Base-by-base conservation (phyloP, 2,797 vertebrate genomes). In the Channa striata region DNA sequence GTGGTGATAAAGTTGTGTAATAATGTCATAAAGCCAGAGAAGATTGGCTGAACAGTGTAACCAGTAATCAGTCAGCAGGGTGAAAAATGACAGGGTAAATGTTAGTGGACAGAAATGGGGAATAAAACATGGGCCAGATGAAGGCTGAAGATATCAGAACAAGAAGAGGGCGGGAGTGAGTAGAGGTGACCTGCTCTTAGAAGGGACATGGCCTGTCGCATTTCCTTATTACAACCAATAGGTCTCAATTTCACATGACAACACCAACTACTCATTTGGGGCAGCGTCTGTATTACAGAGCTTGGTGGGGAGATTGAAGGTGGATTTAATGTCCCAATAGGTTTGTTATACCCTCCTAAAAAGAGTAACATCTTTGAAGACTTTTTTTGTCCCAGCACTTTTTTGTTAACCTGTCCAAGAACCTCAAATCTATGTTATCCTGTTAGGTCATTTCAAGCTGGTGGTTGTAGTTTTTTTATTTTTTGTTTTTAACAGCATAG, bases 141-240 rank as follows among this genome's bases (percentile, higher is more conserved):
- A 77, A 79, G 72, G 75, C 74, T 76, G 83, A 87, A 68, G 58
- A 53, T 80, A 80, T 51, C 57, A 57, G 72, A 66, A 58, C 57
- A 67, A 70, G 67, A 69, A 76, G 62, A 80, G 82, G 86, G 71
- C 16, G 59, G 82, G 67, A 75, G 16, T 8, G 49, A 68, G 77
- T 77, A 83, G 73, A 86, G 85, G 83, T 90, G 84, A 90, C 85
- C 87, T 75, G 72, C 73, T 83, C 74, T 68, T 59, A 73, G 57
- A 81, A 71, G 69, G 78, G 82, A 87, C 79, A 69, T 30, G 66
- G 57, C 63, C 78, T 77, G 89, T 87, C 74, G 68, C 81, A 60
- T 81, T 91, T 79, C 73, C 84, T 91, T 89, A 92, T 93, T 92
- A 82, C 90, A 91, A 87, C 81, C 84, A 85, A 87, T 93, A 91